phyloP scores from a whole-genome alignment of 2,113 vertebrate genomes.

The Todiramphus saurophagus region DNA sequence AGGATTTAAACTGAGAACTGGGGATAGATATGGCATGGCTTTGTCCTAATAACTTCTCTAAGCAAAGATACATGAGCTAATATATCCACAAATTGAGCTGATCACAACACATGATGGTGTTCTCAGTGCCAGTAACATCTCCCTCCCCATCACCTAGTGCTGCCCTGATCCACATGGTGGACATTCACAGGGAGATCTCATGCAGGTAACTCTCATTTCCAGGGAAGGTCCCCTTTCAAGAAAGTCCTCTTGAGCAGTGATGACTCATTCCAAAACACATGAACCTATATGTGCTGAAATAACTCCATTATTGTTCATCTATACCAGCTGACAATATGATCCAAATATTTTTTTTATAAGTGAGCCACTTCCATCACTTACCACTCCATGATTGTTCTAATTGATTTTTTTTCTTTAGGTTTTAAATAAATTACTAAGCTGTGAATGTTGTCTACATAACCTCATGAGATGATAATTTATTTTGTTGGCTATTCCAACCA shows the following conservation, averaged over 20 bases:
- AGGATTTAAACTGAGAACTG: background rate
- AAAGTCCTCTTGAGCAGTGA: background rate
- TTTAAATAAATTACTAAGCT: background rate
- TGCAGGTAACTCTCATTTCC: accelerated
- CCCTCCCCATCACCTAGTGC: background rate
- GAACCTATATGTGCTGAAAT: background rate
- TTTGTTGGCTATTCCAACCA: background rate
- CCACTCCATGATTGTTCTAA: background rate
- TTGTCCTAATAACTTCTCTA: background rate
- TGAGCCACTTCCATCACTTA: background rate
- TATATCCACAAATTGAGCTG: background rate
- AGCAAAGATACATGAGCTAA: background rate
- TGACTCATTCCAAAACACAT: background rate
- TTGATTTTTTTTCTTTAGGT: background rate
- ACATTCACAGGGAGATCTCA: background rate
- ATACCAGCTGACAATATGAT: background rate
- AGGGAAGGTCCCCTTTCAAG: background rate
- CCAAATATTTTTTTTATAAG: background rate
- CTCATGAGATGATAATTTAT: background rate
- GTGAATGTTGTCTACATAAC: background rate
- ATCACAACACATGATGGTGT: background rate
- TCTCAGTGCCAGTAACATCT: background rate
- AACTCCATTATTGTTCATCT: background rate
- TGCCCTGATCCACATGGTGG: background rate
- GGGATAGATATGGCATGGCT: no score